Conservation (phyloP, 2,797 vertebrate genomes). For the Dendrocincla tyrannina region DNA sequence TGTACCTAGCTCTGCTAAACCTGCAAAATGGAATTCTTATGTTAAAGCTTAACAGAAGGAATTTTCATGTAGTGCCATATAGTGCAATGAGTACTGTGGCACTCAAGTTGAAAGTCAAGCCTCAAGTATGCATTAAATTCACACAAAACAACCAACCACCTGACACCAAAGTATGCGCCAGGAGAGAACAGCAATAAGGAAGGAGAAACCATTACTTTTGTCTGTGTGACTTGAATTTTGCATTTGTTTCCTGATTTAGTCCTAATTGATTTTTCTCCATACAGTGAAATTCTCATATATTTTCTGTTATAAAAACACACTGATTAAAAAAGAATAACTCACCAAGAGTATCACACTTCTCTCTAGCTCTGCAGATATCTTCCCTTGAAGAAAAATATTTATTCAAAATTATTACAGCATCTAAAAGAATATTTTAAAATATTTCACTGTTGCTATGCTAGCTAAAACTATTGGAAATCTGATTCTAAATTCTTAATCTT, state of each 20-base stretch:
- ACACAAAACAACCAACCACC: not conserved
- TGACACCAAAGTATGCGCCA: not conserved
- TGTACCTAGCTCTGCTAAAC: constrained; percentile 94
- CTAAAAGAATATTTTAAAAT: not conserved
- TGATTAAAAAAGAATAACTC: constrained; percentile 66
- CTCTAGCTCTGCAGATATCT: constrained; percentile 95
- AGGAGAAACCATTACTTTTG: not conserved
- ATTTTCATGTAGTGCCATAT: not conserved
- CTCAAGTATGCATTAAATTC: not conserved
- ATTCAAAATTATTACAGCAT: constrained; percentile 27
- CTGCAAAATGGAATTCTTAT: constrained; percentile 75
- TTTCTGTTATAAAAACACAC: not conserved
- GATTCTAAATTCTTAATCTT: not conserved
- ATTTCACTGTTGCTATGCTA: not conserved
- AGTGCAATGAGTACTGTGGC: not conserved
- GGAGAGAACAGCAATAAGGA: not conserved
- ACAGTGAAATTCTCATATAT: not conserved
- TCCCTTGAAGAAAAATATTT: constrained; percentile 81
- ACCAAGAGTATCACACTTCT: constrained; percentile 98
- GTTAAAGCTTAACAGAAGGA: constrained; percentile 26
- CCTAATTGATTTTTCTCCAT: not conserved
- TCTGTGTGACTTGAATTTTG: not conserved
- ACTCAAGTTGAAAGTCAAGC: not conserved
- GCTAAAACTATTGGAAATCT: not conserved
- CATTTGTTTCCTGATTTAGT: not conserved